Conservation (phyloP, 2,113 vertebrate genomes). For the Bos taurus region ARS-UCD2.0 NC_037350.1:19708501-19709000, state of each 20-base stretch:
- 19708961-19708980: background rate
- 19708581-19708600: background rate
- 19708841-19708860: background rate
- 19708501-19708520: background rate
- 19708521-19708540: background rate
- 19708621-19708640: background rate
- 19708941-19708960: background rate
- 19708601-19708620: too few species aligned
- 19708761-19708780: background rate
- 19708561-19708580: background rate
- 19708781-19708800: background rate
- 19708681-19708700: background rate
- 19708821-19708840: background rate
- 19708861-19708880: background rate
- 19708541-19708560: background rate
- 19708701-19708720: background rate
- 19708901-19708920: background rate
- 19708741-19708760: background rate
- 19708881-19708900: background rate
- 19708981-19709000: background rate
- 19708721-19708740: background rate
- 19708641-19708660: background rate
- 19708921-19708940: background rate
- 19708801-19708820: background rate
- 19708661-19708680: background rate